Evolutionary conservation across 2,797 vertebrate species (phyloP).

Genomic region (Enoplosus armatus): DNA sequence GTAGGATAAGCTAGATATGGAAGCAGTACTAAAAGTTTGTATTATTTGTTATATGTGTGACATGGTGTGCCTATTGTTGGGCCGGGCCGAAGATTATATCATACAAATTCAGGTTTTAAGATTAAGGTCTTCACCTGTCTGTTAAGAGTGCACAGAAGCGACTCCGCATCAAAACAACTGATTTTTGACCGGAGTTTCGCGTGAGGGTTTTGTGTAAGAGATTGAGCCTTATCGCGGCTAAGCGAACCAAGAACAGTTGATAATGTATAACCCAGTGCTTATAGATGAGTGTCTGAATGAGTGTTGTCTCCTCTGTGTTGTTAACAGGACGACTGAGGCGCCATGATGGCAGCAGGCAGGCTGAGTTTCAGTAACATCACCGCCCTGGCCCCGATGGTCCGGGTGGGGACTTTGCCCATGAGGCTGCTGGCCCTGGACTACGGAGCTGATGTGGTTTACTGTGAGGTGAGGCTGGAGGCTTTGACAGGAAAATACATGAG

Average conservation of each 20-base stretch:
- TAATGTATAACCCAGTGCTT: accelerated
- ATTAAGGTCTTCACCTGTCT: accelerated
- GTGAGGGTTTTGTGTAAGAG: background rate
- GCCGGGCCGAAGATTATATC: accelerated
- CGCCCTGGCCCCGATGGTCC: constrained; percentile 95
- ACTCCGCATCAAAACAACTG: background rate
- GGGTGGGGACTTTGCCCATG: constrained; percentile 96
- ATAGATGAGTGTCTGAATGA: background rate
- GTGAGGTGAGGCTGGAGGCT: constrained; percentile 87
- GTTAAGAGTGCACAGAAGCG: accelerated
- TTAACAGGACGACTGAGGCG: constrained; percentile 35
- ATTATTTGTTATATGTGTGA: background rate
- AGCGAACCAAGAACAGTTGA: background rate
- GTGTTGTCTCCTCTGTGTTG: background rate
- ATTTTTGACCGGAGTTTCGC: background rate
- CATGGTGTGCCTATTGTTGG: accelerated
- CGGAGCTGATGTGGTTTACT: constrained; percentile 96
- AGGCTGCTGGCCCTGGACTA: constrained; percentile 95
- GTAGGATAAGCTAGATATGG: background rate
- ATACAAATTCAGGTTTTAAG: accelerated
- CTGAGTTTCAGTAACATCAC: constrained; percentile 88
- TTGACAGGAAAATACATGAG: no score
- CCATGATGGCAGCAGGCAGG: constrained; percentile 78
- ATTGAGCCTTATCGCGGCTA: background rate
- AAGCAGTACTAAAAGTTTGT: background rate